Conservation (phyloP, 2,797 vertebrate species). For the Poliocrania exsul region DNA sequence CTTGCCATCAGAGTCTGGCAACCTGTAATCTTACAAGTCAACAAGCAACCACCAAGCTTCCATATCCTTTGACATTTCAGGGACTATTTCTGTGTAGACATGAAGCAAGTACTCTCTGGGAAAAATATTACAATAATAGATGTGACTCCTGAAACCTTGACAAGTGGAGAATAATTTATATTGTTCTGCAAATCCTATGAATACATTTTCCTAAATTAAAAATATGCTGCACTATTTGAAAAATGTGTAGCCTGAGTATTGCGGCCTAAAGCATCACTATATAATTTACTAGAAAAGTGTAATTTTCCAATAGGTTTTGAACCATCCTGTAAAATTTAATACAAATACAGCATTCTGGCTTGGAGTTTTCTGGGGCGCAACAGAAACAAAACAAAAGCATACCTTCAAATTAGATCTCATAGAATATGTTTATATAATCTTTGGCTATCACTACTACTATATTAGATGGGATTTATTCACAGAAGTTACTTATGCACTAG, state of each 20-base stretch:
- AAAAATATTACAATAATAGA: slow-evolving; percentile 23
- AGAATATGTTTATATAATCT: neutral
- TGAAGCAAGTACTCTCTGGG: neutral
- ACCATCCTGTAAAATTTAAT: neutral
- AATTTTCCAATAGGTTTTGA: neutral
- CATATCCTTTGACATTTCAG: slow-evolving; percentile 49
- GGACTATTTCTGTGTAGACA: slow-evolving; percentile 29
- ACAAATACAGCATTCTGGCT: neutral
- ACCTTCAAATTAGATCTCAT: neutral
- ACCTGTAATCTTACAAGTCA: slow-evolving; percentile 61
- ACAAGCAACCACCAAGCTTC: slow-evolving; percentile 46
- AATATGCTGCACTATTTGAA: neutral
- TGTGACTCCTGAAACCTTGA: neutral
- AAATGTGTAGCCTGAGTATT: neutral
- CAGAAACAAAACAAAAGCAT: neutral
- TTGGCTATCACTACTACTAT: neutral
- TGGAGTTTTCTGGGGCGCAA: neutral
- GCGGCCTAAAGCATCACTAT: neutral
- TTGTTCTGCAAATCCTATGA: neutral
- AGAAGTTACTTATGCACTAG: neutral
- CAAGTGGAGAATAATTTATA: slow-evolving; percentile 30
- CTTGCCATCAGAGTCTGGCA: slow-evolving; percentile 56
- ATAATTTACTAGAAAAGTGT: neutral
- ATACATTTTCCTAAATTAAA: slow-evolving; percentile 22
- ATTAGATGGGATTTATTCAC: neutral